Conservation (phyloP, 2,888 invertebrate genomes). For the Tetropium fuscum region DNA sequence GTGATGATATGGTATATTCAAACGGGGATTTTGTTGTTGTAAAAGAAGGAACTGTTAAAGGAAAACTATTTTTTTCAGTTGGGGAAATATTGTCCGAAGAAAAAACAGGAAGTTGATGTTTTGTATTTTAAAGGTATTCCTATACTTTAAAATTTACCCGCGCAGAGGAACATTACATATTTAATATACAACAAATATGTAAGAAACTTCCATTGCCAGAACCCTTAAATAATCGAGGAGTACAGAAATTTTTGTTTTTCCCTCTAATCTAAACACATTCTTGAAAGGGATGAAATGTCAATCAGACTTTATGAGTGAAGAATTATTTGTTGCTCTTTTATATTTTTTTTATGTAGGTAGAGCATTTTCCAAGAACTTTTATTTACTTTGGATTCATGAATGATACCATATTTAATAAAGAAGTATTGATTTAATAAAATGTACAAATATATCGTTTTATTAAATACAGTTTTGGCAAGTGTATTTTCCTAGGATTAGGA, state of each 20-base stretch:
- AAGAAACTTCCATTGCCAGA: neutral
- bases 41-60: conserved; percentile 21
- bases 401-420: neutral
- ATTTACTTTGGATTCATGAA: neutral
- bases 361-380: neutral
- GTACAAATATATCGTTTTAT: neutral
- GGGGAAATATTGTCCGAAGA: conserved; percentile 17
- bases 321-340: neutral
- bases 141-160: too few species aligned
- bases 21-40: conserved; percentile 20
- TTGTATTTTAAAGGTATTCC: too few species aligned
- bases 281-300: neutral
- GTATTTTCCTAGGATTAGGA: too few species aligned
- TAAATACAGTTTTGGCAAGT: neutral
- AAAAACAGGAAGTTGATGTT: too few species aligned
- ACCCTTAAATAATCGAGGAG: too few species aligned
- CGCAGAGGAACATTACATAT: too few species aligned
- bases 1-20: conserved; percentile 6
- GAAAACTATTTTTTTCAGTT: conserved; percentile 19
- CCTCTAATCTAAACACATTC: neutral
- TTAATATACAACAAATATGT: too few species aligned
- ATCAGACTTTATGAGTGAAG: neutral
- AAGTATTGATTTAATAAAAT: neutral
- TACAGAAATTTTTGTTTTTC: neutral
- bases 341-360: neutral